Evolutionary conservation across 1,140 invertebrate species (phyloP), one percentile per base, ranked within the genome.

Genomic region (Holcopasites calliopsidis): DNA sequence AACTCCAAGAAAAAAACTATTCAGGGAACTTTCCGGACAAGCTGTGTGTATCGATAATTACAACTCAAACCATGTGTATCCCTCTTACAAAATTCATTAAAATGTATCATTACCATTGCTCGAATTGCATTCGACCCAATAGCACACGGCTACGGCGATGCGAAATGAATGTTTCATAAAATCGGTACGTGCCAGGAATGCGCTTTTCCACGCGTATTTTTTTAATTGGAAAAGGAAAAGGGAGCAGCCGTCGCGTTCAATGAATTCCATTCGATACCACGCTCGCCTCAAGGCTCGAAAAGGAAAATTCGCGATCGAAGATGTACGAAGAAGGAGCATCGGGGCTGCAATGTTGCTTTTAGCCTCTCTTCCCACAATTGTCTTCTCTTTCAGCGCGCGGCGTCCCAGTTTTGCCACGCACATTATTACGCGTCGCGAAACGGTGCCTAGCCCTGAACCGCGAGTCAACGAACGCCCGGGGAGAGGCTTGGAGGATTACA

Each of bases 351-450:
- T 64, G 38, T 72, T 60, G 58, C 69, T 77, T 73, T 68, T 75
- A 73, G 49, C 65, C 42, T 68, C 64, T 64, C 55, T 81, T 78
- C 79, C 76, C 76, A 81, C 76, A 72, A 81, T 78, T 81, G 64
- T 81, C 69, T 73, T 38, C 57, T 52, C 75, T 69, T 78, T 70
- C 42, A 74, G 55, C 47, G 72, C 74, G 58, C 66, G 77, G 74
- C 62, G 80, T 79, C 80, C 80, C 58, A 82, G 77, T 79, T 82
- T 76, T 79, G 50, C 66, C 60, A 60, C 66, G 68, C 64, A 71
- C 69, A 69, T 77, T 57, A 80, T 54, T 74, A 55, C 54, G 42
- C 33, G 60, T 26, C 11, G 23, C 16, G 42, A 61, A 38, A 49
- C 65, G 50, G 18, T 52, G 57, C n/a, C 33, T 69, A 79, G 69